phyloP scores from a whole-genome alignment of 1,140 invertebrate genomes.

The Drosophila nebulosa region DNA sequence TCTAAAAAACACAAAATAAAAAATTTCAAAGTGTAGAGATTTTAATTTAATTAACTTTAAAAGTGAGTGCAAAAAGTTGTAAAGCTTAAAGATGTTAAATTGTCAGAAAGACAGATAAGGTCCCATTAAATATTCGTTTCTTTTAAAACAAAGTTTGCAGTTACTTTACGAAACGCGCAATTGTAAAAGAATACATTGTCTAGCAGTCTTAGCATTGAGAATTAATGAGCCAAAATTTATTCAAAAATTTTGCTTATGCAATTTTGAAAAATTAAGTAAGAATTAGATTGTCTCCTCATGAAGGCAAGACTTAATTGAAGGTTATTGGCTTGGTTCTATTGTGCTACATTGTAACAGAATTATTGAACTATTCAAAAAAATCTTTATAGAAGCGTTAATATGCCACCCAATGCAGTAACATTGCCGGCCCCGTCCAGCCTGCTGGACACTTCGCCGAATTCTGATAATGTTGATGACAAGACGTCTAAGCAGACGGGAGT shows the following conservation, averaged over 20 bases:
- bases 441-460: neutral
- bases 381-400: slow-evolving; percentile 6
- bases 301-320: too few species aligned
- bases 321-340: too few species aligned
- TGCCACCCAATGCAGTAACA: slow-evolving; percentile 62
- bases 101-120: neutral
- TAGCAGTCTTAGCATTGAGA: too few species aligned
- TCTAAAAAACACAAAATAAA: neutral
- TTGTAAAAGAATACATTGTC: too few species aligned
- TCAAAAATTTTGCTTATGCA: neutral
- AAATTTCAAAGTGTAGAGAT: neutral
- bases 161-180: too few species aligned
- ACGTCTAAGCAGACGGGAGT: slow-evolving; percentile 82
- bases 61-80: neutral
- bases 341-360: too few species aligned
- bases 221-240: too few species aligned
- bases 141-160: too few species aligned
- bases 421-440: slow-evolving; percentile 1
- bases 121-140: neutral
- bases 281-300: too few species aligned
- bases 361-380: too few species aligned
- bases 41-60: neutral
- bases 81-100: neutral
- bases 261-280: neutral
- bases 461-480: neutral